Evolutionary conservation across 1,140 invertebrate genomes (phyloP).

Genomic region (Philotrypesis tridentata): DNA sequence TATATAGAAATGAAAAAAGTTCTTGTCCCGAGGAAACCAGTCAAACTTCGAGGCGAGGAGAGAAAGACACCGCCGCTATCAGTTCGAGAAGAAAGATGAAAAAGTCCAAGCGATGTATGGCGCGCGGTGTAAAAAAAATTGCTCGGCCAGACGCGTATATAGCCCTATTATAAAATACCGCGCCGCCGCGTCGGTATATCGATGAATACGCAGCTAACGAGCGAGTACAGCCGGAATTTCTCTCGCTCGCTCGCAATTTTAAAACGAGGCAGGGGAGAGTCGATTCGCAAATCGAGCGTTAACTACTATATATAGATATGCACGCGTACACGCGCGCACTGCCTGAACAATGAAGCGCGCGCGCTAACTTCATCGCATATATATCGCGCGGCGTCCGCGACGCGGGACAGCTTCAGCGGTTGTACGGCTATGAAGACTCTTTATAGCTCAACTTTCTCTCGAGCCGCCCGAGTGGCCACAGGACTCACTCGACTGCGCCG

Average conservation of each 20-base stretch:
- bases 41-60: not conserved
- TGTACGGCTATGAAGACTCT: constrained; percentile 19
- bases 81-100: not conserved
- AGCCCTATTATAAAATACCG: no score
- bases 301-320: not conserved
- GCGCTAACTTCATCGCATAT: constrained; percentile 19
- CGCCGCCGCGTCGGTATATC: no score
- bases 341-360: not conserved
- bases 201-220: not conserved
- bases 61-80: not conserved
- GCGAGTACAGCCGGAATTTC: not conserved
- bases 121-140: not conserved
- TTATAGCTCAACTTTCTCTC: constrained; percentile 15
- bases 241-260: not conserved
- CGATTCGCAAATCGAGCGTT: not conserved
- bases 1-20: not conserved
- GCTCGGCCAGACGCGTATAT: no score
- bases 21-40: not conserved
- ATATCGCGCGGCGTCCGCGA: not conserved
- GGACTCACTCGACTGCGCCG: not conserved
- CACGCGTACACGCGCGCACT: no score
- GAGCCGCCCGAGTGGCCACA: not conserved
- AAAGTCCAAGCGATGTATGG: no score
- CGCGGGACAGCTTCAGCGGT: constrained; percentile 2
- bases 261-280: not conserved